Base-by-base conservation (phyloP, 2,888 invertebrate species). In the Merodon equestris region DNA sequence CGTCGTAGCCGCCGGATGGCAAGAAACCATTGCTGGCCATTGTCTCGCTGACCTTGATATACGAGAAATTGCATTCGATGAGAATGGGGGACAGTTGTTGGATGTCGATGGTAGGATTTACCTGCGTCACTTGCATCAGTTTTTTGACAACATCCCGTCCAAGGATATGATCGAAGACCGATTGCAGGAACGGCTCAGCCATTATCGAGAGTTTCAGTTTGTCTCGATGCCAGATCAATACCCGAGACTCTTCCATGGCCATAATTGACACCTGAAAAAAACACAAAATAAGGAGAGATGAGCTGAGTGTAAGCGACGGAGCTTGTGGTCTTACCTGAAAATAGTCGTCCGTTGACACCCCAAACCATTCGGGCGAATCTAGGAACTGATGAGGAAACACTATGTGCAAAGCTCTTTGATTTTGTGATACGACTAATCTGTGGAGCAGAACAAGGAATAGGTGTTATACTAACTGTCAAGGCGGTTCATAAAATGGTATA, bases 361-460 rank as follows among this genome's bases (percentile, higher is more conserved):
- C 95, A 89, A 96, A 96, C 94, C 95, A 96, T 90, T 96, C 96
- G 57, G 96, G 95, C 81, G 95, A 95, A 90, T 96, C 96, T 83
- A 96, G 92, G 91, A 96, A 96, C 90, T 96, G 95, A 90, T 95
- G 94, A 70, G 94, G 93, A 90, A 94, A 94, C 87, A 96, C 95
- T 88, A 96, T 94, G 89, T 96, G 95, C 77, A 96, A 90, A 70
- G 95, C 94, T 83, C 94, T 91, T 85, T 95, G 95, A 89, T 94
- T 94, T 90, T 95, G 95, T 12, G 95, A 95, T 84, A 95, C 95
- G 85, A 95, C 94, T 88, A 95, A 89, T 88, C 95, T 95, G 90
- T 50, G 84, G 68, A 45, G 44, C 53, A 47, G 27, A 44, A 57
- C 4, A 56, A 51, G 44, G 13, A 2, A 51, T 5, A 51, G 42